Conservation (phyloP, 2,888 invertebrate species). For the Nomada lathburiana region DNA sequence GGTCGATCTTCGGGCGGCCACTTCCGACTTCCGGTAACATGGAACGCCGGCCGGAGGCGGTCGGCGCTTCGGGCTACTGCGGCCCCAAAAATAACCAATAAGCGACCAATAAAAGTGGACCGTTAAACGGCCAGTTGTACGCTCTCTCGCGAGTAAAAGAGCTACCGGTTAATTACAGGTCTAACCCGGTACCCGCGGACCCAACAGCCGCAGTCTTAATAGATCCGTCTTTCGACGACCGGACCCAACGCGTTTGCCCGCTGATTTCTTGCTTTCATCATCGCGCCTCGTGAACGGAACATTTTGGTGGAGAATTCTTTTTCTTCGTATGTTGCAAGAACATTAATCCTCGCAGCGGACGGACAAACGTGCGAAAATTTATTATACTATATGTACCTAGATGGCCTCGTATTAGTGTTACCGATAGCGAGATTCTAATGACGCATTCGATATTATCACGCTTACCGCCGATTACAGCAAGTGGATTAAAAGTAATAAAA, state of each 20-base stretch:
- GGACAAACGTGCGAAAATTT: too few species aligned
- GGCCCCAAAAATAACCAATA: constrained; percentile 82
- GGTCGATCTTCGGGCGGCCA: constrained; percentile 41
- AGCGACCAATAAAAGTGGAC: constrained; percentile 82
- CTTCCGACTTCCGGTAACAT: constrained; percentile 79
- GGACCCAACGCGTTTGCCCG: constrained; percentile 47
- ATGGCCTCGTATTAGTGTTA: too few species aligned
- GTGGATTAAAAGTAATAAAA: too few species aligned
- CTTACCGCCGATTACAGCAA: too few species aligned
- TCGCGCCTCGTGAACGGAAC: constrained; percentile 29
- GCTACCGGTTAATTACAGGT: constrained; percentile 85
- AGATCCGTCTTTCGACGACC: constrained; percentile 79
- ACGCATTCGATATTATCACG: too few species aligned
- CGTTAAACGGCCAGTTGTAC: constrained; percentile 75
- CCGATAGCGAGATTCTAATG: too few species aligned
- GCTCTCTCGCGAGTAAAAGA: constrained; percentile 81
- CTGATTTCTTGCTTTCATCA: constrained; percentile 55
- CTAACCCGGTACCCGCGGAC: constrained; percentile 70
- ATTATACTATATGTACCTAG: too few species aligned
- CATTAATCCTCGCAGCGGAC: too few species aligned
- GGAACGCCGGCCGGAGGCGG: constrained; percentile 67
- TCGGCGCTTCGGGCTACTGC: constrained; percentile 60
- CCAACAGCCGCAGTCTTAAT: constrained; percentile 76
- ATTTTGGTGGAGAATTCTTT: constrained; percentile 15
- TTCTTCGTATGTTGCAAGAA: too few species aligned